Conservation (phyloP, 2,113 vertebrate species). For the Pituophis catenifer region DNA sequence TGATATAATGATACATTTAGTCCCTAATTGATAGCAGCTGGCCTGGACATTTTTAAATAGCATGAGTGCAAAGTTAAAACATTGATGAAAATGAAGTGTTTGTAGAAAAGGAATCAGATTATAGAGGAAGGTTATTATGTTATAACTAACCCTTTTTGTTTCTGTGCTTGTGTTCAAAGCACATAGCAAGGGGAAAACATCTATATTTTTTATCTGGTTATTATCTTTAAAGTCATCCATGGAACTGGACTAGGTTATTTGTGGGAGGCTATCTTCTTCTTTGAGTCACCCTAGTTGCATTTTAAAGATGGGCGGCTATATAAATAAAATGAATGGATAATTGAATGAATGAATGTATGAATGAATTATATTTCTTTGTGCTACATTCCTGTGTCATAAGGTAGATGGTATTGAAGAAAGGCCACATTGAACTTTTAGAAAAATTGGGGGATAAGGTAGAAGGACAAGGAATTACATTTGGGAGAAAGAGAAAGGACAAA, state of each 20-base stretch:
- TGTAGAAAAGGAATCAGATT: slow-evolving; percentile 51
- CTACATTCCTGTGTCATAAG: not conserved
- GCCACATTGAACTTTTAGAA: not conserved
- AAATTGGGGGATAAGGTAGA: not conserved
- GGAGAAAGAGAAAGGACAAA: not conserved
- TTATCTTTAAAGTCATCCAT: not conserved
- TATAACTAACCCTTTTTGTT: slow-evolving; percentile 47
- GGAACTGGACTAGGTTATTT: not conserved
- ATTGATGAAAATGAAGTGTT: slow-evolving; percentile 56
- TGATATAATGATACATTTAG: slow-evolving; percentile 46
- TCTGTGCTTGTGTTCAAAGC: slow-evolving; percentile 39
- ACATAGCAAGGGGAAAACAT: slow-evolving; percentile 52
- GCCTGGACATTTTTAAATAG: slow-evolving; percentile 59
- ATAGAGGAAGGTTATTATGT: slow-evolving; percentile 52
- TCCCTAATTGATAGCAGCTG: slow-evolving; percentile 55
- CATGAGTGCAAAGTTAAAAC: slow-evolving; percentile 48
- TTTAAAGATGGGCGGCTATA: not conserved
- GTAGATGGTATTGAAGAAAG: not conserved
- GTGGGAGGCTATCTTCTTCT: too few species aligned
- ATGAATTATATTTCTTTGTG: not conserved
- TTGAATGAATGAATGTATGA: not conserved
- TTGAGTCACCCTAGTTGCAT: not conserved
- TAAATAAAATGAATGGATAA: not conserved
- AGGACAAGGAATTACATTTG: not conserved
- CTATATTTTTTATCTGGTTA: not conserved